phyloP scores from a whole-genome alignment of 1,140 invertebrate species.

The Tetranychus cinnabarinus region DNA sequence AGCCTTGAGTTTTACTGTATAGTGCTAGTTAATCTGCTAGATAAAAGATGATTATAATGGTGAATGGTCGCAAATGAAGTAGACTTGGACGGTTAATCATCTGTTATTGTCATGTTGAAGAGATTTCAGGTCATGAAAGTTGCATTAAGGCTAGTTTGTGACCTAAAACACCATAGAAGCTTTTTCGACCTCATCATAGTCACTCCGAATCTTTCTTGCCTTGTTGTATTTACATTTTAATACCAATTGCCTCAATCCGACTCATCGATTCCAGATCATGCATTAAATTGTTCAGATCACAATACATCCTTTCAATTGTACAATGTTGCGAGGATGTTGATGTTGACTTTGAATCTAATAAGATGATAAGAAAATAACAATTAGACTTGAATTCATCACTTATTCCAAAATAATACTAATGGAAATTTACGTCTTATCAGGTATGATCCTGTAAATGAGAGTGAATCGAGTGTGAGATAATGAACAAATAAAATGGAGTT shows the following conservation, averaged over 20 bases:
- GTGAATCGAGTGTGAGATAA: too few species aligned
- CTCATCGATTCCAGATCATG: conserved; percentile 74
- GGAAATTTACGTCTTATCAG: too few species aligned
- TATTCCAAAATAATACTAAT: too few species aligned
- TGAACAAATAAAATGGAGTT: too few species aligned
- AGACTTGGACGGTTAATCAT: conserved; percentile 47
- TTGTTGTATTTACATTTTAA: too few species aligned
- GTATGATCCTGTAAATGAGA: too few species aligned
- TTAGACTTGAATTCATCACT: neutral
- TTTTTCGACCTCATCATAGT: conserved; percentile 26
- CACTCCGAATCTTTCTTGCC: conserved; percentile 20
- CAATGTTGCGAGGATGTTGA: conserved; percentile 10
- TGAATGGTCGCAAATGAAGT: conserved; percentile 38
- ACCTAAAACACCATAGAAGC: neutral
- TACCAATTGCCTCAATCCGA: conserved; percentile 18
- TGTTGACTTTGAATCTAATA: neutral
- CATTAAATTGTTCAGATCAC: conserved; percentile 69
- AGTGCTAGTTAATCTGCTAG: neutral
- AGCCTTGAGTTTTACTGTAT: neutral
- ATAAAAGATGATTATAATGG: conserved; percentile 14
- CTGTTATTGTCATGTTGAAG: conserved; percentile 48
- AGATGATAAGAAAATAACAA: neutral
- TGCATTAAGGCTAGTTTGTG: neutral
- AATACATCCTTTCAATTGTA: conserved; percentile 16
- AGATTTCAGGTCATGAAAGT: conserved; percentile 38